These are phyloP conservation scores for Amblyteles armatorius DNA, from an alignment of 2,888 invertebrate genomes.

Conservation along the genomic window DNA sequence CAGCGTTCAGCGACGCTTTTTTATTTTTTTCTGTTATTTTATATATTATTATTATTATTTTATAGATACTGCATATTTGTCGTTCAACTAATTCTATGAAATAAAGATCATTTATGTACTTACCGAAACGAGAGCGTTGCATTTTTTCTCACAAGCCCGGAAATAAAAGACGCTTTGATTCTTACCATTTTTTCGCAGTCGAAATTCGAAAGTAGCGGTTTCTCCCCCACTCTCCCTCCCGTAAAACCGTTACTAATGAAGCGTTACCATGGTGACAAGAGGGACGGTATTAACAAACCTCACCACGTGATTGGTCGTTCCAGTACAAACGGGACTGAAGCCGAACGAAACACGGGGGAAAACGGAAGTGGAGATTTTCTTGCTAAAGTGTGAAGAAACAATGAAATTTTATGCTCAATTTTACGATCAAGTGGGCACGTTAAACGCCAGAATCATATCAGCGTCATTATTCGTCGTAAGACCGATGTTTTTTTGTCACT, in stretches of 20 bases:
- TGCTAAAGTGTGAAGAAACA: not conserved
- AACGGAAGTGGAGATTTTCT: not conserved
- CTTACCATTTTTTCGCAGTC: not conserved
- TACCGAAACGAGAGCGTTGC: conserved; percentile 23
- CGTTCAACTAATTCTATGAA: conserved; percentile 62
- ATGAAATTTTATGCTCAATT: not conserved
- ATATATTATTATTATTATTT: conserved; percentile 21
- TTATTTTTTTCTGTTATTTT: conserved; percentile 25
- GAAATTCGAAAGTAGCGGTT: too few species aligned
- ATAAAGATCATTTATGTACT: conserved; percentile 65
- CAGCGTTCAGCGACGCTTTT: conserved; percentile 24
- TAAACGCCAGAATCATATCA: not conserved
- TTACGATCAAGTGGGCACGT: not conserved
- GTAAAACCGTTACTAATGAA: too few species aligned
- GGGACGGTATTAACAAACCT: not conserved
- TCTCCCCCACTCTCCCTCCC: too few species aligned
- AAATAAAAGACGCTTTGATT: not conserved
- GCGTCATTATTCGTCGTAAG: not conserved
- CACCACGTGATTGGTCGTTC: not conserved
- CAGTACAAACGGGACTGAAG: not conserved
- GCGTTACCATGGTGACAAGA: not conserved
- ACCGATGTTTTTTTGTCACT: not conserved
- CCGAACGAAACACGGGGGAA: not conserved
- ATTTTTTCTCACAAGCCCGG: not conserved
- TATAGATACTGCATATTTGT: conserved; percentile 40